These are phyloP conservation scores for Plodia interpunctella DNA, from an alignment of 1,140 invertebrate species.

Conservation along the genomic window DNA sequence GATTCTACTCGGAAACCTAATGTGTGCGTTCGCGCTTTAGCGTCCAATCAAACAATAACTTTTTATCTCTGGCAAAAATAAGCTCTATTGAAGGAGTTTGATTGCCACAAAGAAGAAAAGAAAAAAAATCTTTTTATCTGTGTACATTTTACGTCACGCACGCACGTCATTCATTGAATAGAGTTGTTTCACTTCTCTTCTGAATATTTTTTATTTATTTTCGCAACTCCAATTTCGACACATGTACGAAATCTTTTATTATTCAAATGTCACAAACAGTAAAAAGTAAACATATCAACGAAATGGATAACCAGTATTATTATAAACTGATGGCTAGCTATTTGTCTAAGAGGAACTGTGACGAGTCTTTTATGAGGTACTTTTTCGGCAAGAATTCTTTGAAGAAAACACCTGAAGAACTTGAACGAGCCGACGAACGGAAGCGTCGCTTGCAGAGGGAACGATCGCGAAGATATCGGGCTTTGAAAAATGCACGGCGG, in stretches of 20 bases:
- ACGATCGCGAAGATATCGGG: constrained; percentile 59
- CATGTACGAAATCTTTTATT: constrained; percentile 24
- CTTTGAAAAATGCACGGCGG: constrained; percentile 60
- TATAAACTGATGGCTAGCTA: constrained; percentile 72
- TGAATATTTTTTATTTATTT: constrained; percentile 73
- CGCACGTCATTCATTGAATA: constrained; percentile 44
- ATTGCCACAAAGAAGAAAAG: too few relatives aligned
- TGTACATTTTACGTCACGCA: too few relatives aligned
- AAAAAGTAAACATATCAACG: constrained; percentile 19
- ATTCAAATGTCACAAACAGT: constrained; percentile 19
- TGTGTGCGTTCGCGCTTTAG: too few relatives aligned
- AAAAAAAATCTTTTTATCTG: too few relatives aligned
- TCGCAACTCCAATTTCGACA: constrained; percentile 59
- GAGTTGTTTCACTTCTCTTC: constrained; percentile 51
- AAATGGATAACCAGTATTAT: constrained; percentile 70
- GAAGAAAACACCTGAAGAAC: constrained; percentile 68
- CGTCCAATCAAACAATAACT: too few relatives aligned
- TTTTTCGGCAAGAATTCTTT: constrained; percentile 67
- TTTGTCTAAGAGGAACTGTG: constrained; percentile 67
- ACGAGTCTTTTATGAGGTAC: constrained; percentile 71
- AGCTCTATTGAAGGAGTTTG: too few relatives aligned
- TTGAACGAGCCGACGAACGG: constrained; percentile 63
- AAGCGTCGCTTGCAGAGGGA: constrained; percentile 63
- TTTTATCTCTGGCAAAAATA: too few relatives aligned
- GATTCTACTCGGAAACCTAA: too few relatives aligned